A percentile compares a stretch with the other conserved stretches of the same genome.
Conservation (phyloP, 2,797 vertebrate species). For the Anisognathus igniventris region DNA sequence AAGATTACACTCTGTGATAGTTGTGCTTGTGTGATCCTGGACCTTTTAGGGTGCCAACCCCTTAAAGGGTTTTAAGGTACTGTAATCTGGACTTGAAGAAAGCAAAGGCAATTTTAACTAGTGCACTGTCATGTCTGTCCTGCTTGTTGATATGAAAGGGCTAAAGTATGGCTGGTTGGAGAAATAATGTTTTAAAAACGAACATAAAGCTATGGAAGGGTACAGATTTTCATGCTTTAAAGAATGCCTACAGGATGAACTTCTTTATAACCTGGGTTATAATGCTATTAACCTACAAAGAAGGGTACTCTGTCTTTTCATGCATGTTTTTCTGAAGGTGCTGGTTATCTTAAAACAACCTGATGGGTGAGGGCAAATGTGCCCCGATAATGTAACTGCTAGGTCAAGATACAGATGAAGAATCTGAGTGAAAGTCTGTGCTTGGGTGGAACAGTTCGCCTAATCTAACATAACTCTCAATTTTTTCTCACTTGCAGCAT, state of each 20-base stretch:
- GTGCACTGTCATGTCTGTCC: background rate
- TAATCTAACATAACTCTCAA: background rate
- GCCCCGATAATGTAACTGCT: background rate
- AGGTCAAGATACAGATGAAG: background rate
- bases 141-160: background rate
- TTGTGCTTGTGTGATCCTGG: background rate
- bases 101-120: background rate
- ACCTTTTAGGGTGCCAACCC: background rate
- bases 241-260: background rate
- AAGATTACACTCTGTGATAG: background rate
- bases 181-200: background rate
- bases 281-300: no score
- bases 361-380: background rate
- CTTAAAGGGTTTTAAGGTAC: background rate
- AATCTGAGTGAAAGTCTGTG: background rate
- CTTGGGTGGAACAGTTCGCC: background rate
- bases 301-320: no score
- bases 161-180: background rate
- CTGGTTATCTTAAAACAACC: background rate
- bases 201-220: background rate
- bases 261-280: background rate
- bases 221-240: background rate
- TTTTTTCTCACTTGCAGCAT: slow-evolving; percentile 77
- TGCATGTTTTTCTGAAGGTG: background rate
- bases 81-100: background rate